A percentile compares a stretch with the other conserved stretches of the same genome.
Evolutionary conservation across 2,797 vertebrate species (phyloP).

Genomic region (Lutjanus argentimaculatus): DNA sequence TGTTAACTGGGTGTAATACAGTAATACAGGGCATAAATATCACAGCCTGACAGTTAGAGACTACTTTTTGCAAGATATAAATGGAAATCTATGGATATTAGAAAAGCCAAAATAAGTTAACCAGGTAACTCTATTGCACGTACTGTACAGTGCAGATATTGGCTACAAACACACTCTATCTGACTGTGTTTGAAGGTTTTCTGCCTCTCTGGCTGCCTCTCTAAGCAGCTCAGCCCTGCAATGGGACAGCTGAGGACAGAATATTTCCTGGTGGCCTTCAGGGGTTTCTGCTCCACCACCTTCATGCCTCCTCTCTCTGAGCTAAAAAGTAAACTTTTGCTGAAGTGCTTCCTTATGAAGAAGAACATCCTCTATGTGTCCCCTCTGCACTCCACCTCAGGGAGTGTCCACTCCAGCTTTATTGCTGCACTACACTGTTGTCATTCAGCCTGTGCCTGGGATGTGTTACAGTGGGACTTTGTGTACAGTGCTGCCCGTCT

Average conservation of each 20-base stretch:
- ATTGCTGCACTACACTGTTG: constrained; percentile 31
- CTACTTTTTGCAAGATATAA: too few species aligned
- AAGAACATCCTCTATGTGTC: constrained; percentile 38
- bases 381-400: constrained; percentile 16
- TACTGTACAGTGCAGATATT: neutral
- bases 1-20: too few species aligned
- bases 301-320: constrained; percentile 51
- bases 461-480: constrained; percentile 3
- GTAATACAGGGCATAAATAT: too few species aligned
- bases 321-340: constrained; percentile 55
- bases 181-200: constrained; percentile 46
- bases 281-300: constrained; percentile 59
- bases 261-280: constrained; percentile 65
- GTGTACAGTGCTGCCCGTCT: constrained; percentile 7
- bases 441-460: constrained; percentile 28
- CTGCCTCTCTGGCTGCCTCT: constrained; percentile 50
- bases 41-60: too few species aligned
- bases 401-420: constrained; percentile 37
- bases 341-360: constrained; percentile 33
- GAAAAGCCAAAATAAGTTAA: neutral
- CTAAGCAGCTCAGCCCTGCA: constrained; percentile 23
- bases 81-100: too few species aligned
- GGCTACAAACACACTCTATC: neutral
- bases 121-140: too few species aligned
- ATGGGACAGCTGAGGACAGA: constrained; percentile 44